These are phyloP conservation scores for Drosophila bunnanda DNA, from an alignment of 2,888 invertebrate species.

Conservation along the genomic window DNA sequence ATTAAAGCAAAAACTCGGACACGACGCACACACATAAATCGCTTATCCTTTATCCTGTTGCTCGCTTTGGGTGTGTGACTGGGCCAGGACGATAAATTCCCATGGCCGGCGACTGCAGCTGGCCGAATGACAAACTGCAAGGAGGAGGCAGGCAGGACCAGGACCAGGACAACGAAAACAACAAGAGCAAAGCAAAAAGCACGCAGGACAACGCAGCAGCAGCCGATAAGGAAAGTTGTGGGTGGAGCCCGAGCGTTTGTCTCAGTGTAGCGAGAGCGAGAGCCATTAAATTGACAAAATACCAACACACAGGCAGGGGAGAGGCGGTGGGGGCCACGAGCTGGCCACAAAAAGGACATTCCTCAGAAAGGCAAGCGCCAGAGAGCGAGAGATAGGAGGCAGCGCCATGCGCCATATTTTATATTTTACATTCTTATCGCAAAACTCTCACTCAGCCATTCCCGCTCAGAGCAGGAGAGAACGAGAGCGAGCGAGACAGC, in stretches of 20 bases:
- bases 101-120: slow-evolving; percentile 49
- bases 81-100: slow-evolving; percentile 81
- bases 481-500: slow-evolving; percentile 44
- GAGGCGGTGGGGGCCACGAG: slow-evolving; percentile 1
- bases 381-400: slow-evolving; percentile 42
- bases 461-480: slow-evolving; percentile 41
- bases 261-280: slow-evolving; percentile 64
- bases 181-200: slow-evolving; percentile 54
- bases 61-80: slow-evolving; percentile 46
- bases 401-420: slow-evolving; percentile 82
- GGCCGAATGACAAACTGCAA: slow-evolving; percentile 80
- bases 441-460: slow-evolving; percentile 79
- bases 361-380: slow-evolving; percentile 70
- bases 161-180: slow-evolving; percentile 16
- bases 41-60: slow-evolving; percentile 78
- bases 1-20: slow-evolving; percentile 68
- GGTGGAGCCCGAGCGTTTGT: slow-evolving; percentile 41
- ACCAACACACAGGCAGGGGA: slow-evolving; percentile 59
- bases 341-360: slow-evolving; percentile 83
- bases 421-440: slow-evolving; percentile 85
- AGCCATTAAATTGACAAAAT: slow-evolving; percentile 79
- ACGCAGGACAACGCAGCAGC: slow-evolving; percentile 67
- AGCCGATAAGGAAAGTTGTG: slow-evolving; percentile 62
- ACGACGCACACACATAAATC: slow-evolving; percentile 72
- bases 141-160: slow-evolving; percentile 58